phyloP scores from a whole-genome alignment of 37 sponge, comb jelly and placozoan species.

The Aplysina aerophoba region DNA sequence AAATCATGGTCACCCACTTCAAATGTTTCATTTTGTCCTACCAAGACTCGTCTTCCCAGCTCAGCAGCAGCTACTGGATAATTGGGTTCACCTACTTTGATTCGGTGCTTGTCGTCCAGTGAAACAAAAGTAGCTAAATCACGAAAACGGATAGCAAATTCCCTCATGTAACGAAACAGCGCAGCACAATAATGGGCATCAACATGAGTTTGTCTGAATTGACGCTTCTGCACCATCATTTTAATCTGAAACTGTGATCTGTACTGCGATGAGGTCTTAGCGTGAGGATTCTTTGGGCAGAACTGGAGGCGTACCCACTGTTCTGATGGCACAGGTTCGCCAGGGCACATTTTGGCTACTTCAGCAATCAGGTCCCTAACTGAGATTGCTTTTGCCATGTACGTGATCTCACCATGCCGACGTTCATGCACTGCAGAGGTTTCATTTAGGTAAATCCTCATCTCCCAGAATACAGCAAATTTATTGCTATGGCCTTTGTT shows the following conservation, averaged over 20 bases:
- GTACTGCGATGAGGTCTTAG: too few species aligned
- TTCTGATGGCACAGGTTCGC: too few species aligned
- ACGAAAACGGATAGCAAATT: conserved; percentile 37
- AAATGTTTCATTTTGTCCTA: conserved; percentile 34
- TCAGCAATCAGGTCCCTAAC: too few species aligned
- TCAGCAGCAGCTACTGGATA: conserved; percentile 71
- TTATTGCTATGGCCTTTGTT: conserved; percentile 36
- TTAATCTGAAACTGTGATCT: too few species aligned
- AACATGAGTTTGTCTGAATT: conserved; percentile 35
- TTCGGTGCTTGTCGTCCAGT: conserved; percentile 58
- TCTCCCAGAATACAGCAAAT: conserved; percentile 54
- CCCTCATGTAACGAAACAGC: conserved; percentile 45
- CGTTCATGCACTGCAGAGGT: conserved; percentile 47
- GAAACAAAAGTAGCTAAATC: conserved; percentile 24
- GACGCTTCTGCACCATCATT: too few species aligned
- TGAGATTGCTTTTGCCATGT: too few species aligned
- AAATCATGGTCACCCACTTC: conserved; percentile 70
- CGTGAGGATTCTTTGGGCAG: too few species aligned
- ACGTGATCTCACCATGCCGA: too few species aligned
- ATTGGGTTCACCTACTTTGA: conserved; percentile 69
- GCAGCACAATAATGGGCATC: conserved; percentile 62
- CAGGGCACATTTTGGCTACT: too few species aligned
- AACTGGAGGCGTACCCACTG: too few species aligned
- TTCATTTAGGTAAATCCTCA: conserved; percentile 27
- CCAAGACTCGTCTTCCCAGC: conserved; percentile 47